Conservation (phyloP, 2,888 invertebrate genomes). For the Plagodis dolabraria region DNA sequence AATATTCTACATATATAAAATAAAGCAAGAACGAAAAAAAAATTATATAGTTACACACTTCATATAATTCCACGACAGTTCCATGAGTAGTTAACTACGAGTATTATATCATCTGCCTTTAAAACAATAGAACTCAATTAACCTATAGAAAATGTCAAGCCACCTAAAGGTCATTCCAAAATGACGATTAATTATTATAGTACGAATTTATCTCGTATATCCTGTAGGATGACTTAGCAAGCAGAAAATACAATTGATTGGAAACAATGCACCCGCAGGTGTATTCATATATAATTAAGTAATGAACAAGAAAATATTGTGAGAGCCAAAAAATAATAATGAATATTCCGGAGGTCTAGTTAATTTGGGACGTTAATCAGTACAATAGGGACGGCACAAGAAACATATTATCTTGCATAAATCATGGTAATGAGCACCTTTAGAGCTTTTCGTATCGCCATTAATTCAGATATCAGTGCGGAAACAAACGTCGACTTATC, state of each 20-base stretch:
- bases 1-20: too few species aligned
- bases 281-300: conserved; percentile 14
- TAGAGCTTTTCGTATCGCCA: conserved; percentile 81
- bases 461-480: conserved; percentile 85
- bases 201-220: conserved; percentile 1
- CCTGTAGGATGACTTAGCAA: not conserved
- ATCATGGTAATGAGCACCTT: conserved; percentile 85
- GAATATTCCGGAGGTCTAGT: conserved; percentile 44
- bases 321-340: conserved; percentile 40
- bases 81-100: too few species aligned
- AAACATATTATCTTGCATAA: conserved; percentile 81
- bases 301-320: conserved; percentile 30
- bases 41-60: too few species aligned
- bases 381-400: conserved; percentile 66
- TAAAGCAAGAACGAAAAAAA: too few species aligned
- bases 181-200: not conserved
- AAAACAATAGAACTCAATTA: conserved; percentile 3
- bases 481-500: conserved; percentile 85
- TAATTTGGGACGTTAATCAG: conserved; percentile 64
- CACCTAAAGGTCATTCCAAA: not conserved
- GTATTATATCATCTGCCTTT: not conserved
- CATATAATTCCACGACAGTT: too few species aligned
- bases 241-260: conserved; percentile 1
- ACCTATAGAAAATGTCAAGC: conserved; percentile 8
- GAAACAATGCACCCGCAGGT: conserved; percentile 15